Percentiles rank a stretch among this genome's conserved stretches.
phyloP scores from a whole-genome alignment of 2,797 vertebrate species.

The Momotus momota region DNA sequence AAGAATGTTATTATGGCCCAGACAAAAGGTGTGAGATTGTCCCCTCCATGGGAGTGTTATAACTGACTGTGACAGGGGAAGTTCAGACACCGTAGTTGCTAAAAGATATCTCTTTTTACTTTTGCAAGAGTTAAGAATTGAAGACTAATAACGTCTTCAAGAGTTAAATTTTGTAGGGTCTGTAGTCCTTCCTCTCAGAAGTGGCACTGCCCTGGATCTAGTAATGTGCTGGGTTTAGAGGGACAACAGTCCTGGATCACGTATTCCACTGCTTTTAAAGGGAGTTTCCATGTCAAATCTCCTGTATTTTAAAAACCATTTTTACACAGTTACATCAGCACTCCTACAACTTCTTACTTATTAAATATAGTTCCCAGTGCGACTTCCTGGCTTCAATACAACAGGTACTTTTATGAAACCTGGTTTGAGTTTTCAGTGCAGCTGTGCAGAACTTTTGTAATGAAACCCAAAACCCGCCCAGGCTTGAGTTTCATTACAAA shows the following conservation, averaged over 20 bases:
- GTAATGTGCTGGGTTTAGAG: neutral
- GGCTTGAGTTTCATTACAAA: constrained; percentile 66
- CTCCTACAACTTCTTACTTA: constrained; percentile 64
- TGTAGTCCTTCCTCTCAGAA: neutral
- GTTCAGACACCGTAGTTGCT: neutral
- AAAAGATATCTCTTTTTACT: neutral
- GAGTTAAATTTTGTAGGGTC: neutral
- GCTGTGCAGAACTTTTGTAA: constrained; percentile 62
- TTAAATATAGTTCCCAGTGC: constrained; percentile 63
- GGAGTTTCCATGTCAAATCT: constrained; percentile 36
- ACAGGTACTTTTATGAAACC: constrained; percentile 70
- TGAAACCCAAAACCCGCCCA: constrained; percentile 62
- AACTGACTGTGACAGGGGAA: neutral
- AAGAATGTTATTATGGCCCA: neutral
- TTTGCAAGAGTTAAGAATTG: neutral
- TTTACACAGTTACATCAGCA: constrained; percentile 66
- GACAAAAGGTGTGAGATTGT: neutral
- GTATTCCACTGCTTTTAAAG: constrained; percentile 19
- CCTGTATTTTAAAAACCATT: constrained; percentile 46
- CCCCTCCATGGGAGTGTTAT: neutral
- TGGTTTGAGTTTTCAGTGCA: constrained; percentile 68
- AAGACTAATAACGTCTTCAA: neutral
- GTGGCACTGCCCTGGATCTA: neutral
- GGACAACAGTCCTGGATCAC: neutral
- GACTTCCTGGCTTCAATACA: constrained; percentile 52